Evolutionary conservation across 2,113 vertebrate genomes (phyloP).

Genomic region (Gymnarchus niloticus): DNA sequence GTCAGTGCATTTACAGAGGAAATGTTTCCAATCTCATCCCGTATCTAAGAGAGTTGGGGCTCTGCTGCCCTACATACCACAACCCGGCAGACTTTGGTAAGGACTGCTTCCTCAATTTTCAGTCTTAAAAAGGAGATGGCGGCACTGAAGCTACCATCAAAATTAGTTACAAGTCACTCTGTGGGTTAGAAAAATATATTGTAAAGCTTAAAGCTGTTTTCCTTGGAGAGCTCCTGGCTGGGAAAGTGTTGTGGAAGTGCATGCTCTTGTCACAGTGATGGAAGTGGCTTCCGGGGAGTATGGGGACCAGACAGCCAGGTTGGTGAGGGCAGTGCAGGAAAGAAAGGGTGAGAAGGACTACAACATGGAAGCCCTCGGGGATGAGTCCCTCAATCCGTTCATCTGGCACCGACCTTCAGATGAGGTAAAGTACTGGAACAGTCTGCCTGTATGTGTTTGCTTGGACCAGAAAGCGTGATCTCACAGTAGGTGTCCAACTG

Average conservation of each 20-base stretch:
- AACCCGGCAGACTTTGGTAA: slow-evolving; percentile 84
- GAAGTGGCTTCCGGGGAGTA: slow-evolving; percentile 78
- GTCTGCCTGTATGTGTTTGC: background rate
- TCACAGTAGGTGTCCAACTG: background rate
- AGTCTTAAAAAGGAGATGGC: background rate
- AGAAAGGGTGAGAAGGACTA: slow-evolving; percentile 64
- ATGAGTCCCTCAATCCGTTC: slow-evolving; percentile 67
- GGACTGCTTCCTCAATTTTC: slow-evolving; percentile 23
- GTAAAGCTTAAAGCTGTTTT: background rate
- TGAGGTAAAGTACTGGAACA: slow-evolving; percentile 65
- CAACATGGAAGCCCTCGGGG: slow-evolving; percentile 64
- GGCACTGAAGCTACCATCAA: too few species aligned
- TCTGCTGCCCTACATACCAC: slow-evolving; percentile 84
- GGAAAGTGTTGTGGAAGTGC: background rate
- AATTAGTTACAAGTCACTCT: background rate
- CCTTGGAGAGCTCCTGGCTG: background rate
- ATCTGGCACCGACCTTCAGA: slow-evolving; percentile 80
- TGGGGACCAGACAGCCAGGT: slow-evolving; percentile 68
- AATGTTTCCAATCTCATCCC: slow-evolving; percentile 74
- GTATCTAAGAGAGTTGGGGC: slow-evolving; percentile 70
- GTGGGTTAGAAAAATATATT: background rate
- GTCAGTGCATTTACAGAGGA: slow-evolving; percentile 80
- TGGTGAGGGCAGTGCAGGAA: slow-evolving; percentile 73
- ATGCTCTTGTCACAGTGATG: slow-evolving; percentile 62
- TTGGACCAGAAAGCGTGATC: background rate